These are phyloP conservation scores for Drosophila equinoxialis DNA, from an alignment of 1,140 invertebrate genomes.

Conservation along the genomic window DNA sequence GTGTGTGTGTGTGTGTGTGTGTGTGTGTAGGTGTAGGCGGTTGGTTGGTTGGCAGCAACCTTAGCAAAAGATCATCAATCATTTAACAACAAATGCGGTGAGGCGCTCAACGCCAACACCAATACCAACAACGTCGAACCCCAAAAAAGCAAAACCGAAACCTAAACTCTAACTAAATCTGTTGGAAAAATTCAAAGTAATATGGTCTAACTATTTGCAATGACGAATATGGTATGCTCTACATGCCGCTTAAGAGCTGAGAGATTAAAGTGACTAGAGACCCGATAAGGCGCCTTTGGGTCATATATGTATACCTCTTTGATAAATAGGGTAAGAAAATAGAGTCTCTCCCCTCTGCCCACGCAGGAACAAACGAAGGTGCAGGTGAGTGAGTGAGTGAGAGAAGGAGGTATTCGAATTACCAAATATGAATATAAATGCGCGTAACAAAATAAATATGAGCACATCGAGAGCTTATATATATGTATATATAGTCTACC, in stretches of 20 bases:
- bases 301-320: too few relatives aligned
- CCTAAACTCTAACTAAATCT: slow-evolving; percentile 33
- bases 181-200: slow-evolving; percentile 28
- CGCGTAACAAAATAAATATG: slow-evolving; percentile 38
- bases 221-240: not conserved
- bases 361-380: slow-evolving; percentile 33
- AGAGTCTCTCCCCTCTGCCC: slow-evolving; percentile 24
- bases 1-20: slow-evolving; percentile 22
- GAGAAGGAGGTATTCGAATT: slow-evolving; percentile 40
- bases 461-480: slow-evolving; percentile 38
- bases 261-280: too few relatives aligned
- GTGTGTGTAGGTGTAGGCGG: slow-evolving; percentile 32
- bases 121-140: slow-evolving; percentile 20
- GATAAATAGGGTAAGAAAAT: slow-evolving; percentile 22
- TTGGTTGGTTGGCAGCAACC: slow-evolving; percentile 44
- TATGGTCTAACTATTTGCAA: not conserved
- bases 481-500: not conserved
- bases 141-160: not conserved
- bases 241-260: too few relatives aligned
- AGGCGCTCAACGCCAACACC: slow-evolving; percentile 64
- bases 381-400: slow-evolving; percentile 35
- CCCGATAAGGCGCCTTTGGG: too few relatives aligned
- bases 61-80: slow-evolving; percentile 66
- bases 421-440: slow-evolving; percentile 78
- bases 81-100: slow-evolving; percentile 67